Evolutionary conservation across 2,888 invertebrate species (phyloP).

Genomic region (Molorchus minor): DNA sequence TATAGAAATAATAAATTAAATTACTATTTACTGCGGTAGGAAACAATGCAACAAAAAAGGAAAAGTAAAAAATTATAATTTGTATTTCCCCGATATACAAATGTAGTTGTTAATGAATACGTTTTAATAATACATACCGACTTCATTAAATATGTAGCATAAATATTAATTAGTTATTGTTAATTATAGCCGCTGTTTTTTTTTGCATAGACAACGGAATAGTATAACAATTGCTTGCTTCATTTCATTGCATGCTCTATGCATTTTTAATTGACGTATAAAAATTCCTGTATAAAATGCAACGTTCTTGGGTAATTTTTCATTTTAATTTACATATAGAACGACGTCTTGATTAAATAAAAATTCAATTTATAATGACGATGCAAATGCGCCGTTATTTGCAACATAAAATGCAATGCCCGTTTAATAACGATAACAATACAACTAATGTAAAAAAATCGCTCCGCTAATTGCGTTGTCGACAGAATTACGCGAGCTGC

Average conservation of each 20-base stretch:
- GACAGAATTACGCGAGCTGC: too few relatives aligned
- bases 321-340: constrained; percentile 25
- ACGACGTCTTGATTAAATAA: constrained; percentile 27
- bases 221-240: constrained; percentile 19
- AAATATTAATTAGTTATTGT: constrained; percentile 25
- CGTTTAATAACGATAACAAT: too few relatives aligned
- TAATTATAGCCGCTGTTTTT: constrained; percentile 12
- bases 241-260: constrained; percentile 19
- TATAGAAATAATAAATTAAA: too few relatives aligned
- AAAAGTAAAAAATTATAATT: too few relatives aligned
- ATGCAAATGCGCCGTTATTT: background rate
- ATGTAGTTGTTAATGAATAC: too few relatives aligned
- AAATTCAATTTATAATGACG: constrained; percentile 16
- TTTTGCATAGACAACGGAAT: constrained; percentile 12
- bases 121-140: too few relatives aligned
- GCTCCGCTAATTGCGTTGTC: too few relatives aligned
- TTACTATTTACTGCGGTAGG: too few relatives aligned
- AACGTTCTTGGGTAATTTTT: constrained; percentile 23
- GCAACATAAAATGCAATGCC: too few relatives aligned
- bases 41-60: too few relatives aligned
- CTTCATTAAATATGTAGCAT: constrained; percentile 16
- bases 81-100: too few relatives aligned
- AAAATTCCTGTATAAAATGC: constrained; percentile 27
- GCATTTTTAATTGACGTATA: constrained; percentile 29
- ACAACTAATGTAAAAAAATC: too few relatives aligned